Evolutionary conservation across 2,888 invertebrate species (phyloP).

Genomic region (Corythucha ciliata): DNA sequence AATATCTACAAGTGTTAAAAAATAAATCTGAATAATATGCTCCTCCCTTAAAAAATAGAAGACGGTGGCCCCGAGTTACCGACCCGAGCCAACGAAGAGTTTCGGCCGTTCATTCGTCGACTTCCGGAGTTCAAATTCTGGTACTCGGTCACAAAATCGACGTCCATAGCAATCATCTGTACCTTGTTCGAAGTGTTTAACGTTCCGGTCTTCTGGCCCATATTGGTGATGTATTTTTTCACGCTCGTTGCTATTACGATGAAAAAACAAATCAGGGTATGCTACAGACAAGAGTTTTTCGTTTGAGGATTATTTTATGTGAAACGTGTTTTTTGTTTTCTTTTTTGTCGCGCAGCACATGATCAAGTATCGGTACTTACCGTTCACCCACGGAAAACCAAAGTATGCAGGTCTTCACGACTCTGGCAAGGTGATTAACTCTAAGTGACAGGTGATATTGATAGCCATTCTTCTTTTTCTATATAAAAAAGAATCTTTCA

Average conservation of each 20-base stretch:
- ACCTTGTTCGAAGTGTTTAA: slow-evolving; percentile 97
- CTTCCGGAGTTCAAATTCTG: slow-evolving; percentile 99
- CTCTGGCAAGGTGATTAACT: slow-evolving; percentile 38
- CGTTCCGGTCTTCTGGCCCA: slow-evolving; percentile 99
- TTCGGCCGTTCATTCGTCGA: slow-evolving; percentile 74
- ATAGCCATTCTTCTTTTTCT: no score
- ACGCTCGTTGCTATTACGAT: slow-evolving; percentile 97
- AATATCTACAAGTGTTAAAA: background rate
- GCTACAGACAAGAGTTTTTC: slow-evolving; percentile 34
- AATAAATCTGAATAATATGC: background rate
- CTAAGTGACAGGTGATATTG: slow-evolving; percentile 44
- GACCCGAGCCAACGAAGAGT: slow-evolving; percentile 91
- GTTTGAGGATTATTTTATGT: no score
- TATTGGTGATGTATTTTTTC: slow-evolving; percentile 99
- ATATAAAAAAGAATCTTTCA: no score
- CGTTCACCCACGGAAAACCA: slow-evolving; percentile 97
- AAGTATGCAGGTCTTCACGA: slow-evolving; percentile 68
- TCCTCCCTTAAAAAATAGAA: slow-evolving; percentile 43
- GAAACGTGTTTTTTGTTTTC: slow-evolving; percentile 2
- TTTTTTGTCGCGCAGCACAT: slow-evolving; percentile 68
- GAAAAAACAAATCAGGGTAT: slow-evolving; percentile 98
- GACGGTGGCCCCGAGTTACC: slow-evolving; percentile 89
- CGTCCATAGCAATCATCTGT: slow-evolving; percentile 76
- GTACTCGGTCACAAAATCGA: slow-evolving; percentile 93
- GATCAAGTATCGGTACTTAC: slow-evolving; percentile 98